Evolutionary conservation across 2,113 vertebrate species (phyloP).

Genomic region (Podilymbus podiceps): DNA sequence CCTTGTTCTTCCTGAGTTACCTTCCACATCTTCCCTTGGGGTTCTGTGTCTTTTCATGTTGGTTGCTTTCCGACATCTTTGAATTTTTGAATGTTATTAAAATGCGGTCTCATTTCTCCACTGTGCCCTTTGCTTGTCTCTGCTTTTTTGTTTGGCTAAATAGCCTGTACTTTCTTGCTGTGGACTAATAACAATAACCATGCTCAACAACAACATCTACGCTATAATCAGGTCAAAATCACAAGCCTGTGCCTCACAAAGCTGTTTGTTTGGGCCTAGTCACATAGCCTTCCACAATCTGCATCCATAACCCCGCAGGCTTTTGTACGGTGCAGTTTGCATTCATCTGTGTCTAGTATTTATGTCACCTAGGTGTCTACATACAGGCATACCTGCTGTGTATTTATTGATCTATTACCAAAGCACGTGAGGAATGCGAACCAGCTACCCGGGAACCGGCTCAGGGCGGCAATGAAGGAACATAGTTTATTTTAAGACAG

Average conservation of each 20-base stretch:
- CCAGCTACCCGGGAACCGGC: neutral
- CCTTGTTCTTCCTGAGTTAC: neutral
- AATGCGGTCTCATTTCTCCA: neutral
- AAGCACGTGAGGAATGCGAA: neutral
- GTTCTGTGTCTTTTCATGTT: accelerated
- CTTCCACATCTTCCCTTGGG: neutral
- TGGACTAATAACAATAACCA: neutral
- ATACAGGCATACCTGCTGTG: neutral
- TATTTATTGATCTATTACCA: neutral
- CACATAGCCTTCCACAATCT: neutral
- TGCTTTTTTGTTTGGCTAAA: neutral
- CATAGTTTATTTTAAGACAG: neutral
- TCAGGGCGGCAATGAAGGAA: neutral
- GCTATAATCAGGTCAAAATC: neutral
- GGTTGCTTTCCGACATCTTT: neutral
- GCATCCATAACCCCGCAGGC: neutral
- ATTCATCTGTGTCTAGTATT: neutral
- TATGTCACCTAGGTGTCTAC: neutral
- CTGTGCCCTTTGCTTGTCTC: neutral
- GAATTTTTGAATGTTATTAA: neutral
- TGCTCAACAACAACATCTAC: accelerated
- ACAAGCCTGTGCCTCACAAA: neutral
- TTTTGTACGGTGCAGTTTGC: neutral
- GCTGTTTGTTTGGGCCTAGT: neutral
- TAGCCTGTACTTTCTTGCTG: neutral